These are phyloP conservation scores for Thecocarcelia acutangulata DNA, from an alignment of 2,888 invertebrate species.

Conservation along the genomic window DNA sequence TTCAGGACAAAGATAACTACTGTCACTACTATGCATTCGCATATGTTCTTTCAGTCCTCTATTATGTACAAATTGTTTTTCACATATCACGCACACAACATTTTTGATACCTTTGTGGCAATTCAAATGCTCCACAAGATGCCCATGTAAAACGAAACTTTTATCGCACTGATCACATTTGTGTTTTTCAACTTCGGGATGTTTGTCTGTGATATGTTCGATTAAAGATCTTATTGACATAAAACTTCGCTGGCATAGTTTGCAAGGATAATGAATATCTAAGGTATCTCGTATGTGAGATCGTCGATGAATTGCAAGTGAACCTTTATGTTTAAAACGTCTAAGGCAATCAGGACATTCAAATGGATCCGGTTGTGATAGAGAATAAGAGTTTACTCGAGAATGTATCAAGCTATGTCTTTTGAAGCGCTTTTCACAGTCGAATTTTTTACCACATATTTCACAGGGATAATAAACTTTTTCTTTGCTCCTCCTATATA, in stretches of 20 bases:
- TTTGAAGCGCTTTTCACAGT: conserved; percentile 81
- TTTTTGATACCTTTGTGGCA: conserved; percentile 66
- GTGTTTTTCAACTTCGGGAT: conserved; percentile 82
- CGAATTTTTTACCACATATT: conserved; percentile 82
- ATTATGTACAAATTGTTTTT: conserved; percentile 65
- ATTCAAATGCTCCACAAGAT: conserved; percentile 79
- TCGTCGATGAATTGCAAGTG: conserved; percentile 82
- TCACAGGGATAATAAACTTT: conserved; percentile 76
- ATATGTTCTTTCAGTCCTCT: conserved; percentile 83
- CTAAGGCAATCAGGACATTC: conserved; percentile 83
- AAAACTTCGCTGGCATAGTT: conserved; percentile 82
- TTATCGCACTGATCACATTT: conserved; percentile 84
- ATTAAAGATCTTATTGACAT: conserved; percentile 80
- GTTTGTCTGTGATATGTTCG: conserved; percentile 82
- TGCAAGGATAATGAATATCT: conserved; percentile 77
- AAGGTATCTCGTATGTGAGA: conserved; percentile 71
- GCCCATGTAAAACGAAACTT: conserved; percentile 83
- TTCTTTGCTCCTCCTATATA: conserved; percentile 67
- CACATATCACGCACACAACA: conserved; percentile 67
- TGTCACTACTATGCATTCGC: conserved; percentile 83
- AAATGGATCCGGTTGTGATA: conserved; percentile 72
- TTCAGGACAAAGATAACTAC: conserved; percentile 83
- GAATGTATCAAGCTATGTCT: conserved; percentile 75
- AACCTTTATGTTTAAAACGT: conserved; percentile 82
- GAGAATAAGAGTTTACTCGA: conserved; percentile 18